Conservation (phyloP, 2,888 invertebrate genomes). For the Hofmannophila pseudospretella region DNA sequence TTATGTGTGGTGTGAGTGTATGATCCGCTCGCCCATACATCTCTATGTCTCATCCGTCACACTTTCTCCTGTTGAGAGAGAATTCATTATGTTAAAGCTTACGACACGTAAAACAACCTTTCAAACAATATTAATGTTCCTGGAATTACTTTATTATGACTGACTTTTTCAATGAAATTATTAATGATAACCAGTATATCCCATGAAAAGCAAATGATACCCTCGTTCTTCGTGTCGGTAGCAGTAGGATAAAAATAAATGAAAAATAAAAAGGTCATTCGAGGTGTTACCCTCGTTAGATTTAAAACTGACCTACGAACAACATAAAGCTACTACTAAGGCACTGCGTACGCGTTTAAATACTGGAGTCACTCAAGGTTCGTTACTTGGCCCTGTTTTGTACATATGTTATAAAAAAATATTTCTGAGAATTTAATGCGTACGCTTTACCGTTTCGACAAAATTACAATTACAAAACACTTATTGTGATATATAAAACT, state of each 20-base stretch:
- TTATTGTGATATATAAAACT: conserved; percentile 74
- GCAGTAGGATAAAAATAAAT: conserved; percentile 32
- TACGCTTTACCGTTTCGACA: conserved; percentile 69
- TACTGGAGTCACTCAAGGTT: conserved; percentile 12
- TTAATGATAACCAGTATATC: neutral
- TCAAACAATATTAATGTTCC: neutral
- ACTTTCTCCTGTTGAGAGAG: conserved; percentile 59
- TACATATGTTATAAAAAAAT: neutral
- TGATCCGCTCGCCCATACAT: conserved; percentile 72
- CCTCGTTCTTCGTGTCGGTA: conserved; percentile 37
- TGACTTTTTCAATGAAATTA: neutral
- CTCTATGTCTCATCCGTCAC: conserved; percentile 59
- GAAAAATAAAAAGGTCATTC: conserved; percentile 34
- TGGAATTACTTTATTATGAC: neutral
- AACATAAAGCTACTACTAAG: conserved; percentile 75
- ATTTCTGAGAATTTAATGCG: conserved; percentile 25
- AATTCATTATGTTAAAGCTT: conserved; percentile 43
- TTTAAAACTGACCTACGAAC: conserved; percentile 65
- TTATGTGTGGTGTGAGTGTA: conserved; percentile 44
- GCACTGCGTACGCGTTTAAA: conserved; percentile 47
- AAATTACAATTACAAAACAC: conserved; percentile 74
- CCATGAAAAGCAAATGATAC: conserved; percentile 15
- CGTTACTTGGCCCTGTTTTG: conserved; percentile 1
- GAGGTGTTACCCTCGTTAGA: conserved; percentile 43
- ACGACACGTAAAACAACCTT: conserved; percentile 41